phyloP scores from a whole-genome alignment of 2,888 invertebrate genomes.

The Diplazon laetatorius region DNA sequence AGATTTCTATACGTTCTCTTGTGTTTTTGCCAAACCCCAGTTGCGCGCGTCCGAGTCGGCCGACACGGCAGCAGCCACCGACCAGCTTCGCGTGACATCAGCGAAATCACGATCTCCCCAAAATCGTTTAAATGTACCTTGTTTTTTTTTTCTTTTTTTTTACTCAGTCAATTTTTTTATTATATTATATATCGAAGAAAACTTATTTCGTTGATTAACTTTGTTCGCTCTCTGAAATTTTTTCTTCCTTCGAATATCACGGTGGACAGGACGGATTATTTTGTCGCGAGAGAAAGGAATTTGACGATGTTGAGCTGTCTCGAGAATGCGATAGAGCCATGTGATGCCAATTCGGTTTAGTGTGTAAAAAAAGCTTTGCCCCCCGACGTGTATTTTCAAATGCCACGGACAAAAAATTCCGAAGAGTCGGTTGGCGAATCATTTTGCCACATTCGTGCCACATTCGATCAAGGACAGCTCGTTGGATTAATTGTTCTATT shows the following conservation, averaged over 20 bases:
- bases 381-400: conserved; percentile 41
- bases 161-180: neutral
- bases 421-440: neutral
- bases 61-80: conserved; percentile 6
- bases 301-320: conserved; percentile 15
- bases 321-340: conserved; percentile 55
- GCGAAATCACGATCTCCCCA: neutral
- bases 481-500: neutral
- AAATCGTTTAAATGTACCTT: too few relatives aligned
- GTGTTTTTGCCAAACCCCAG: conserved; percentile 69
- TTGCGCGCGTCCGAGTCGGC: conserved; percentile 44
- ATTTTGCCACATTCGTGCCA: neutral
- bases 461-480: neutral
- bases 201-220: neutral
- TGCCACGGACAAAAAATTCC: neutral
- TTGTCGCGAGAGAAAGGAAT: neutral
- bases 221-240: neutral
- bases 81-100: conserved; percentile 29
- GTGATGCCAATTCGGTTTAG: conserved; percentile 64
- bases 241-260: conserved; percentile 24
- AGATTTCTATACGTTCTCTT: conserved; percentile 51
- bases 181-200: neutral
- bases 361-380: conserved; percentile 51
- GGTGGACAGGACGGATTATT: neutral
- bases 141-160: too few relatives aligned